Evolutionary conservation across 92 coral and sea anemone species (phyloP), one percentile per base, ranked within the genome.

Genomic region (Actinostola sp.): DNA sequence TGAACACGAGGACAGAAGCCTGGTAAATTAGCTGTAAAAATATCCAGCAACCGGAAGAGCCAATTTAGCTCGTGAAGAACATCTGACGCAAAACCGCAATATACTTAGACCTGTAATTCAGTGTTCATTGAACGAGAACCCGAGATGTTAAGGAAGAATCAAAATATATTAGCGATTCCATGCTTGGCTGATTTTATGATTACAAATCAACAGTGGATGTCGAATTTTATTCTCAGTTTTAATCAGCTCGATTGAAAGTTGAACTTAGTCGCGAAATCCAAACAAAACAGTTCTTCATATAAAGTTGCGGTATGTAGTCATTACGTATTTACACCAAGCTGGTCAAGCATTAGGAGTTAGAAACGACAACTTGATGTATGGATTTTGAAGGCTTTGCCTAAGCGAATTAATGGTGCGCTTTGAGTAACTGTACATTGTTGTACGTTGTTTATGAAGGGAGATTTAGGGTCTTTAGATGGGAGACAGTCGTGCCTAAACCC

Each of bases 1-100:
- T 33, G 74, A 51, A 9, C n/a, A 26, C 38, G 74, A 29, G 23
- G 62, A 68, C 74, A 68, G 74, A 68, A 68, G n/a, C 14, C 32
- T 24, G 19, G 21, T 39, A 52, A 68, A 68, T 68, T 50, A 68
- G 35, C 33, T 51, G 55, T 51, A 21, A 68, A 68, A 53, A 30
- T 67, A 48, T 28, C 26, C 8, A 44, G 28, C 48, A 36, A 20
- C 57, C 61, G 46, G 74, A 51, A 30, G 20, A 21, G 46, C 35
- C 14, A 55, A 50, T 57, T 57, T 57, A 53, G 11, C 31, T 26
- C 10, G 38, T 27, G 63, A 57, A 57, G 63, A 57, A 26, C 63
- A 57, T 30, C 5, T 5, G 39, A 57, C 27, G 36, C 27, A 57
- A n/a, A 53, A 57, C 63, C 63, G 27, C 63, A 57, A 53, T 53